Percentiles rank a stretch among this genome's conserved stretches.
These are phyloP conservation scores for Oeneis ivallda DNA, from an alignment of 2,888 invertebrate genomes.

Conservation along the genomic window DNA sequence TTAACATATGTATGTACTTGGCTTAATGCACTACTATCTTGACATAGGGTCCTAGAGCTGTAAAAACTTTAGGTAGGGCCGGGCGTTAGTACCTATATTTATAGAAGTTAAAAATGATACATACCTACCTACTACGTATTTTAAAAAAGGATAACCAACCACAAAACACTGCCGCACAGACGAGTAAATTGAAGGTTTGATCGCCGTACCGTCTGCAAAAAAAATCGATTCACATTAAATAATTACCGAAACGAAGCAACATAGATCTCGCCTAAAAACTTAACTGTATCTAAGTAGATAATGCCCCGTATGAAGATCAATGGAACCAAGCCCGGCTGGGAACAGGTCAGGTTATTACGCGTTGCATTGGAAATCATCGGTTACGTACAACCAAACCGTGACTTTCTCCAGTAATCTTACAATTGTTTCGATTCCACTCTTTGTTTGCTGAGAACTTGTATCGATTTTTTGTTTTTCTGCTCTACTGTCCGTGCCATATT, in stretches of 20 bases:
- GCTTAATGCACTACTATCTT: no score
- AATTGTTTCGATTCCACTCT: slow-evolving; percentile 44
- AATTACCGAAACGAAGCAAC: slow-evolving; percentile 23
- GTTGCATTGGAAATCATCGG: slow-evolving; percentile 66
- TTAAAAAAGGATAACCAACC: slow-evolving; percentile 11
- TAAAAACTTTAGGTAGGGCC: neutral
- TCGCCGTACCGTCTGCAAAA: slow-evolving; percentile 20
- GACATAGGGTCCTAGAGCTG: no score
- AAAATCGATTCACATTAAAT: slow-evolving; percentile 15
- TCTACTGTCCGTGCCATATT: slow-evolving; percentile 41
- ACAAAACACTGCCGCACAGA: slow-evolving; percentile 1
- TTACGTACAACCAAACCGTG: slow-evolving; percentile 51
- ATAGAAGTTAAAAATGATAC: neutral
- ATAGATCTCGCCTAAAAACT: slow-evolving; percentile 24
- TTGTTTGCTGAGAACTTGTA: slow-evolving; percentile 46
- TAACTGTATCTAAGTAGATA: slow-evolving; percentile 29
- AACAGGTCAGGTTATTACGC: slow-evolving; percentile 55
- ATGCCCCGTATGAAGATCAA: slow-evolving; percentile 32
- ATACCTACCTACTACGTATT: neutral
- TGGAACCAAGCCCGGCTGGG: slow-evolving; percentile 45
- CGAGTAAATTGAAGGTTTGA: slow-evolving; percentile 22
- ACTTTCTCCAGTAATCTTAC: slow-evolving; percentile 49
- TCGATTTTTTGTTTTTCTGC: slow-evolving; percentile 22
- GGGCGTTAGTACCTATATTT: neutral
- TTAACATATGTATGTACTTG: no score